A percentile compares a stretch with the other conserved stretches of the same genome.
phyloP scores from a whole-genome alignment of 2,888 invertebrate species.

The Melikaiella ostensackeni region DNA sequence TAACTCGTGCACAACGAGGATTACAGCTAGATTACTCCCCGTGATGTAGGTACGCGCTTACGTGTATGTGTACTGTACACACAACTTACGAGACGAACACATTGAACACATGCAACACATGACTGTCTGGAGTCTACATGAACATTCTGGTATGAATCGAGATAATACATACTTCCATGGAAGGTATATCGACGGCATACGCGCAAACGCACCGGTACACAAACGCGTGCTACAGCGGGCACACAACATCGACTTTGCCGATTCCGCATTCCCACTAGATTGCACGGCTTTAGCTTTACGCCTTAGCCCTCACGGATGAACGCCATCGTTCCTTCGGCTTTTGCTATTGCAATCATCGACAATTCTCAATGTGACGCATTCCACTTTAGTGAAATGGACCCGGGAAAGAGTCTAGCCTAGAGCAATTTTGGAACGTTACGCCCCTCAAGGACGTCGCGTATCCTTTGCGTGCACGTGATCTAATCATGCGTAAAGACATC shows the following conservation, averaged over 20 bases:
- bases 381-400: neutral
- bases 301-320: neutral
- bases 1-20: slow-evolving; percentile 38
- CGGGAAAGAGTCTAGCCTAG: slow-evolving; percentile 2
- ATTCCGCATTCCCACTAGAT: slow-evolving; percentile 38
- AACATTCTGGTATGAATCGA: slow-evolving; percentile 4
- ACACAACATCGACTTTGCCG: slow-evolving; percentile 10
- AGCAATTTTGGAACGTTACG: slow-evolving; percentile 7
- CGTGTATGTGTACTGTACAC: neutral
- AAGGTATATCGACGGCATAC: neutral
- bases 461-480: neutral
- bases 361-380: neutral
- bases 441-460: slow-evolving; percentile 9
- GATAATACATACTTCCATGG: slow-evolving; percentile 22
- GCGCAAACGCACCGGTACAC: slow-evolving; percentile 31
- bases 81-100: neutral
- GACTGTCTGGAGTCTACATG: neutral
- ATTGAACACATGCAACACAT: neutral
- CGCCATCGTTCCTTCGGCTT: neutral
- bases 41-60: slow-evolving; percentile 28
- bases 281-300: neutral
- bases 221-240: slow-evolving; percentile 16
- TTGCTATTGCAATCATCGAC: slow-evolving; percentile 22
- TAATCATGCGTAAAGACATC: neutral
- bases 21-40: slow-evolving; percentile 35